These are phyloP conservation scores for Phlogophora meticulosa DNA, from an alignment of 2,888 invertebrate genomes.

Conservation along the genomic window DNA sequence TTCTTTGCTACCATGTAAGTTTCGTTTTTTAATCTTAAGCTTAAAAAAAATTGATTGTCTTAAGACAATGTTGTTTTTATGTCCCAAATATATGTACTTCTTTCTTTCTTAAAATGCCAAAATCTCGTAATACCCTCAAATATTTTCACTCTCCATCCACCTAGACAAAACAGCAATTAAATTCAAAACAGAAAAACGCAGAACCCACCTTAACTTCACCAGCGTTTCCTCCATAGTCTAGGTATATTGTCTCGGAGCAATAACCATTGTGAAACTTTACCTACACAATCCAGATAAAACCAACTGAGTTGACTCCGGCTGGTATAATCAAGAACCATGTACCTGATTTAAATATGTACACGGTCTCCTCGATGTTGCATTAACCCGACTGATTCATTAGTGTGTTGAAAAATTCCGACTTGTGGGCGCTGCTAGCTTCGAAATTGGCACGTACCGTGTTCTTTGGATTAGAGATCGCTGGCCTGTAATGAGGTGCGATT, in stretches of 20 bases:
- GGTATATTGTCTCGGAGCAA: constrained; percentile 57
- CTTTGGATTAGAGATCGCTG: constrained; percentile 68
- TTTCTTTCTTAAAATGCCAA: no score
- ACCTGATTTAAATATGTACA: constrained; percentile 84
- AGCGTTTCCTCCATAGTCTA: constrained; percentile 52
- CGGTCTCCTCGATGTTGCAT: constrained; percentile 69
- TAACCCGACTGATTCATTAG: constrained; percentile 80
- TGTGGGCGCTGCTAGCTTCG: constrained; percentile 53
- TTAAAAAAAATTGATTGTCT: no score
- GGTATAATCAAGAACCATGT: constrained; percentile 79
- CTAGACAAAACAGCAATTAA: constrained; percentile 40
- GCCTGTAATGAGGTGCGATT: constrained; percentile 66
- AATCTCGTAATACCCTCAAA: constrained; percentile 14
- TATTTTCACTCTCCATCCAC: background rate
- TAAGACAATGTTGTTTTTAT: no score
- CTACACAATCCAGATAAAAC: constrained; percentile 68
- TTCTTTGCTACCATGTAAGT: no score
- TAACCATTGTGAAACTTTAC: constrained; percentile 66
- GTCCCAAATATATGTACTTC: no score
- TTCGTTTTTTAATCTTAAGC: no score
- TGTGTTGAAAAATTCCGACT: constrained; percentile 65
- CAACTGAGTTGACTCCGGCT: constrained; percentile 60
- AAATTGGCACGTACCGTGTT: constrained; percentile 63
- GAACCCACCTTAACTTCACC: constrained; percentile 11
- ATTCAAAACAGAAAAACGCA: constrained; percentile 40